These are phyloP conservation scores for Saguinus midas DNA, from an alignment of 2,113 vertebrate species.

Conservation along the genomic window DNA sequence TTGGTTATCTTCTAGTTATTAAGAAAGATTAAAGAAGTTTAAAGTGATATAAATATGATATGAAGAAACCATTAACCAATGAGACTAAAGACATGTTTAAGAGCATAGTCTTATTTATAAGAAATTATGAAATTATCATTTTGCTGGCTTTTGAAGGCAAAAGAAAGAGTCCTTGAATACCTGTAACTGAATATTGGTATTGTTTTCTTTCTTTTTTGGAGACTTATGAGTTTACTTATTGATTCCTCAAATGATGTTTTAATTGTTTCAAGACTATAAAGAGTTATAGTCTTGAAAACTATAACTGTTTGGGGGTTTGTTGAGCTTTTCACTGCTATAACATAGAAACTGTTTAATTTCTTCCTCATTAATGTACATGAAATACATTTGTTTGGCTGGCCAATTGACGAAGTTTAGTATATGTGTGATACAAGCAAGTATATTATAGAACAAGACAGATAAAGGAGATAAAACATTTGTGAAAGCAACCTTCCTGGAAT, in stretches of 20 bases:
- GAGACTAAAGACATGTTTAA: background rate
- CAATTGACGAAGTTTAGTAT: background rate
- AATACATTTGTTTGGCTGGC: background rate
- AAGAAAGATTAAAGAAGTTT: constrained; percentile 3
- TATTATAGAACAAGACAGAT: background rate
- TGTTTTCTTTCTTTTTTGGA: constrained; percentile 38
- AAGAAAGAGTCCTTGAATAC: background rate
- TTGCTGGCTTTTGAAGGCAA: constrained; percentile 37
- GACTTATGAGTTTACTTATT: constrained; percentile 50
- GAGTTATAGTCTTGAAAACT: constrained; percentile 52
- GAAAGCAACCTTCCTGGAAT: background rate
- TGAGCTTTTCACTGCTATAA: constrained; percentile 51
- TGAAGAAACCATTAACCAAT: background rate
- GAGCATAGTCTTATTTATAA: background rate
- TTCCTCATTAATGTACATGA: background rate
- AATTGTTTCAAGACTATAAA: constrained; percentile 56
- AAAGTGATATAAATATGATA: background rate
- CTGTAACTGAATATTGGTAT: constrained; percentile 35
- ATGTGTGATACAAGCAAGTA: background rate
- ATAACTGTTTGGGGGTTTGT: constrained; percentile 19
- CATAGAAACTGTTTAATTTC: constrained; percentile 23
- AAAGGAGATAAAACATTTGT: background rate
- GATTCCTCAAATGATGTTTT: constrained; percentile 51
- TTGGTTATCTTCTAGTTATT: background rate
- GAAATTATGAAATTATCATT: constrained; percentile 27